Evolutionary conservation across 1,140 invertebrate genomes (phyloP), one percentile per base, ranked within the genome.

Genomic region (Prorops nasuta): DNA sequence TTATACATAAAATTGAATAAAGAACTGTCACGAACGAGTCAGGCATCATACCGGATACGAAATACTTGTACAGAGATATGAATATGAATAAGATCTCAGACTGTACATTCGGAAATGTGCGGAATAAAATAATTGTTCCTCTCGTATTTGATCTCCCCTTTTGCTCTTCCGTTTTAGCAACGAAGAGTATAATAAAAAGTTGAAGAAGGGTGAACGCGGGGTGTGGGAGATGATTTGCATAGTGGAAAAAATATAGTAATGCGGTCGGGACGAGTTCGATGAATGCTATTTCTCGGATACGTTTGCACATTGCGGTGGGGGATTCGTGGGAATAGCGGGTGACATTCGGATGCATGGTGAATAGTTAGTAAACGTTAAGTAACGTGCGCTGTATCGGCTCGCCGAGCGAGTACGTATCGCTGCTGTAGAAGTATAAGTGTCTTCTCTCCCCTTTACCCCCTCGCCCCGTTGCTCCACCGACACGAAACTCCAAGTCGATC

Each of bases 61-160:
- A 69, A 62, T 66, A 53, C 56, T 45, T 39, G 52, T 31, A 42
- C 58, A 47, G 46, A 44, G 56, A 38, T 57, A 67, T 72, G 67
- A 72, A 72, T 72, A 72, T 69, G 63, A 72, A 72, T 67, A 63
- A 68, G 44, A 31, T 24, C 31, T 43, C 24, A 18, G 31, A 48
- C 24, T 52, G 49, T n/a, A 47, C 56, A 56, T 52, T 44, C 49
- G 55, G 56, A 69, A 67, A n/a, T n/a, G 57, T 49, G 57, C 49
- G 51, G 64, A 69, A 66, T 68, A 68, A 68, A 65, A 69, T 67
- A 66, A 67, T 67, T 58, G 53, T 45, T 47, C 18, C 16, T 10
- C 40, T 46, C 47, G 28, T 54, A 28, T 51, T 37, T 15, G 49
- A n/a, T n/a, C n/a, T n/a, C n/a, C 16, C 17, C 46, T 40, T 50